Percentiles rank a stretch among this genome's conserved stretches.
Conservation (phyloP, 2,113 vertebrate species). For the Leptobrachium leishanense region DNA sequence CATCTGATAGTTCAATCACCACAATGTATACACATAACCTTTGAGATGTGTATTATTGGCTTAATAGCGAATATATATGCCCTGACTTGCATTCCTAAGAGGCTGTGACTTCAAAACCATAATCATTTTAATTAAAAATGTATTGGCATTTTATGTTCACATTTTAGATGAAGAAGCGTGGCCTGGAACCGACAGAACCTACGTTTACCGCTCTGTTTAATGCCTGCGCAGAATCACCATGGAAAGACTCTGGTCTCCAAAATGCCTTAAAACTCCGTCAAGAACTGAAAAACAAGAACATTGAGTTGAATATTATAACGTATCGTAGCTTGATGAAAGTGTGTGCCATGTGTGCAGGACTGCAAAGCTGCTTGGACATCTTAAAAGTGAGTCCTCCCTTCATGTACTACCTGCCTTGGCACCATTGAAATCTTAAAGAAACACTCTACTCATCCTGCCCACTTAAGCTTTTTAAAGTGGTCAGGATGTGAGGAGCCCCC, state of each 20-base stretch:
- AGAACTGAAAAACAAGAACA: slow-evolving; percentile 74
- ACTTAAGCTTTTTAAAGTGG: too few species aligned
- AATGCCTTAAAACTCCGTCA: slow-evolving; percentile 78
- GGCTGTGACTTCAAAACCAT: too few species aligned
- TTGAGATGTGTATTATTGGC: too few species aligned
- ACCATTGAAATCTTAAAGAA: too few species aligned
- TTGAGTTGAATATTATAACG: slow-evolving; percentile 75
- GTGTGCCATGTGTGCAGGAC: slow-evolving; percentile 76
- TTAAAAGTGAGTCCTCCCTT: slow-evolving; percentile 72
- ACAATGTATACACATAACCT: too few species aligned
- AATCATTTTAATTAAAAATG: too few species aligned
- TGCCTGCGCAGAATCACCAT: slow-evolving; percentile 82
- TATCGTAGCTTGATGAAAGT: slow-evolving; percentile 88
- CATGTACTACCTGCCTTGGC: neutral
- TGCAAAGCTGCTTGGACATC: slow-evolving; percentile 78
- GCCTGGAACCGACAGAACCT: slow-evolving; percentile 72
- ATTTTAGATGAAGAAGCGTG: slow-evolving; percentile 91
- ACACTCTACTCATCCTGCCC: too few species aligned
- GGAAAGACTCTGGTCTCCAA: slow-evolving; percentile 79
- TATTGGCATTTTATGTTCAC: too few species aligned
- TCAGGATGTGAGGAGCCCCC: too few species aligned
- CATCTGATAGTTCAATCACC: too few species aligned
- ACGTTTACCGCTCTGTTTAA: slow-evolving; percentile 96
- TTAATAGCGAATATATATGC: too few species aligned
- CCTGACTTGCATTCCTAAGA: too few species aligned